phyloP scores from a whole-genome alignment of 2,113 vertebrate genomes.

The human (Homo sapiens) region GRCh38 chr16:563501-564000 shows the following conservation, averaged over 20 bases:
- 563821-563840: conserved; percentile 79
- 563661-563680: conserved; percentile 87
- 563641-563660: conserved; percentile 88
- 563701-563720: conserved; percentile 85
- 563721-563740: conserved; percentile 84
- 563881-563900: conserved; percentile 90
- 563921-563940: conserved; percentile 92
- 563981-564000: conserved; percentile 89
- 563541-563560: not conserved
- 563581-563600: fast-evolving
- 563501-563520: conserved; percentile 94
- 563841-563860: conserved; percentile 87
- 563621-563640: conserved; percentile 78
- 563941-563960: conserved; percentile 93
- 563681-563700: conserved; percentile 82
- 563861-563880: conserved; percentile 89
- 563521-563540: conserved; percentile 84
- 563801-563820: conserved; percentile 79
- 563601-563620: conserved; percentile 65
- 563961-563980: conserved; percentile 87
- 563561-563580: fast-evolving
- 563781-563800: conserved; percentile 85
- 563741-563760: conserved; percentile 83
- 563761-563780: conserved; percentile 91
- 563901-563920: conserved; percentile 93